Conservation (phyloP, 2,113 vertebrate genomes). For the Poeciliopsis occidentalis region DNA sequence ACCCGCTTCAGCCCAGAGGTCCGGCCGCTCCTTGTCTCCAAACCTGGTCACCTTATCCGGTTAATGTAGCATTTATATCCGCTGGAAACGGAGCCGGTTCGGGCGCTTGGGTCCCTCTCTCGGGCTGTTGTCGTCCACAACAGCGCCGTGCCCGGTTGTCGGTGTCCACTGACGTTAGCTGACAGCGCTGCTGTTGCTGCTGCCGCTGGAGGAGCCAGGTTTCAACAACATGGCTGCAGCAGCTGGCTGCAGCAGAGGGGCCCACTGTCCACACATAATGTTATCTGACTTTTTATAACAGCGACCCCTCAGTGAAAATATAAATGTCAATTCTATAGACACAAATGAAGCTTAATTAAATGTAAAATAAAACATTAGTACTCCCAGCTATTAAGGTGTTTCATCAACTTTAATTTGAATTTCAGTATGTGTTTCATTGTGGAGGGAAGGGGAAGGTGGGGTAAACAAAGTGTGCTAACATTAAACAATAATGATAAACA, state of each 20-base stretch:
- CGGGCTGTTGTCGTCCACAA: slow-evolving; percentile 68
- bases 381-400: background rate
- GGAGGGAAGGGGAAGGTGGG: too few species aligned
- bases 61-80: background rate
- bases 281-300: background rate
- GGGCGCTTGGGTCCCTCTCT: slow-evolving; percentile 43
- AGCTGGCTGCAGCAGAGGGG: slow-evolving; percentile 52
- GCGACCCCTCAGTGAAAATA: background rate
- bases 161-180: slow-evolving; percentile 68
- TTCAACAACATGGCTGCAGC: slow-evolving; percentile 75
- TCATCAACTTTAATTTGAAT: background rate
- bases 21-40: slow-evolving; percentile 52
- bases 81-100: slow-evolving; percentile 38
- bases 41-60: slow-evolving; percentile 20
- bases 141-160: slow-evolving; percentile 75
- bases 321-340: background rate
- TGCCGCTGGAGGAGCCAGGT: slow-evolving; percentile 37
- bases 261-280: slow-evolving; percentile 33
- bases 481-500: too few species aligned
- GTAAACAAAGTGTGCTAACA: too few species aligned
- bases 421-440: background rate
- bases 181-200: slow-evolving; percentile 37
- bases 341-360: background rate
- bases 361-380: background rate
- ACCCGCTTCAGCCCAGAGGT: slow-evolving; percentile 53